phyloP scores from a whole-genome alignment of 2,888 invertebrate genomes.

The Acrocyrtus sp. region DNA sequence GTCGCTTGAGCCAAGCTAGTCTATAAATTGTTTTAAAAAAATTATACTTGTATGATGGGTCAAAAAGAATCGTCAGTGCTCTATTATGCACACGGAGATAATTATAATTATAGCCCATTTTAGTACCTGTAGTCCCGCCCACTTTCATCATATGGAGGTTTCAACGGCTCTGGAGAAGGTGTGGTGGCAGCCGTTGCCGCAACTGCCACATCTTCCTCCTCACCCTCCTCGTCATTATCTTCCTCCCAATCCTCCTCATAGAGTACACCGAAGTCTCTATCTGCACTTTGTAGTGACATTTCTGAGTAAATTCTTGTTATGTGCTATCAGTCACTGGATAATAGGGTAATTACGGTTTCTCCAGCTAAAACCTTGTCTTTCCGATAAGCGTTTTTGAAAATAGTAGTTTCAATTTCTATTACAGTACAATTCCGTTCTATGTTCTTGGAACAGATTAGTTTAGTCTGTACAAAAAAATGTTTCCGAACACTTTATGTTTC shows the following conservation, averaged over 20 bases:
- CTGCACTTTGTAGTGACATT: neutral
- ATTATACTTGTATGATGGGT: neutral
- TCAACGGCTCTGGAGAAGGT: no score
- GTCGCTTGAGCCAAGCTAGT: conserved; percentile 74
- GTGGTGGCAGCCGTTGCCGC: conserved; percentile 9
- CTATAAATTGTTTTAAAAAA: conserved; percentile 23
- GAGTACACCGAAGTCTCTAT: no score
- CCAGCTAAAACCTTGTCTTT: neutral
- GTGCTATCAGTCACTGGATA: neutral
- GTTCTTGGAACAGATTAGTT: no score
- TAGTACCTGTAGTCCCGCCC: conserved; percentile 26
- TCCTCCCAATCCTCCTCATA: conserved; percentile 41
- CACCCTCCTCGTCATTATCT: conserved; percentile 23
- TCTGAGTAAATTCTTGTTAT: neutral
- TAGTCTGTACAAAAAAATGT: no score
- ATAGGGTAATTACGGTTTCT: neutral
- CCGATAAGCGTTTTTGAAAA: neutral
- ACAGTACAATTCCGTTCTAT: no score
- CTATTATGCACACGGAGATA: neutral
- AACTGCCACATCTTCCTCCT: conserved; percentile 15
- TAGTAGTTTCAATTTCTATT: neutral
- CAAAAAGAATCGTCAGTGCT: neutral
- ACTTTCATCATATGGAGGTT: neutral
- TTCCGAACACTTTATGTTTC: no score
- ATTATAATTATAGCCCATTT: neutral